Evolutionary conservation across 2,888 invertebrate genomes (phyloP).

Genomic region (Drosophila robusta): DNA sequence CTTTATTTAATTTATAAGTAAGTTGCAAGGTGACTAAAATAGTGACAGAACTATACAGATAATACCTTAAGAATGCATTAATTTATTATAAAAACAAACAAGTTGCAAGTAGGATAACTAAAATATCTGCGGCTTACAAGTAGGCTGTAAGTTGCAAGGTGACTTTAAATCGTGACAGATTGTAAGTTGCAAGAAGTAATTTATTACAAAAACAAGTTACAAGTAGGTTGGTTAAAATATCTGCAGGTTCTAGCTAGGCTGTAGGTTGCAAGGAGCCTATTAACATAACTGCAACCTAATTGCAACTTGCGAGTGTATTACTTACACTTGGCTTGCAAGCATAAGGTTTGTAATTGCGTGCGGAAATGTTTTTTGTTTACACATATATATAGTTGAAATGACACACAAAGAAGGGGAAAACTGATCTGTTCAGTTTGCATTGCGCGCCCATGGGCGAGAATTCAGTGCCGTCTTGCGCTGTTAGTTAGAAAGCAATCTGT

Average conservation of each 20-base stretch:
- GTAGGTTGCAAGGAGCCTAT: background rate
- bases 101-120: conserved; percentile 1
- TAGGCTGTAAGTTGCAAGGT: background rate
- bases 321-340: background rate
- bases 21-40: background rate
- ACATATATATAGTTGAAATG: background rate
- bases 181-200: too few species aligned
- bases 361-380: too few species aligned
- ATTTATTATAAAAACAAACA: background rate
- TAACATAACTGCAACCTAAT: conserved; percentile 1
- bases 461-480: conserved; percentile 12
- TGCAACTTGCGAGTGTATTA: background rate
- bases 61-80: too few species aligned
- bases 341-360: background rate
- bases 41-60: too few species aligned
- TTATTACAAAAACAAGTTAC: conserved; percentile 16
- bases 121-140: background rate
- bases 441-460: conserved; percentile 2
- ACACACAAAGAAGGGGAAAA: conserved; percentile 9
- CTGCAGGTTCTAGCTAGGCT: background rate
- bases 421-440: conserved; percentile 7
- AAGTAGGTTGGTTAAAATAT: background rate
- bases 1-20: background rate
- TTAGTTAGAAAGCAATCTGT: conserved; percentile 42
- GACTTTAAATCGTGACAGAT: too few species aligned